Conservation (phyloP, 2,797 vertebrate species). For the Eremophila alpestris region DNA sequence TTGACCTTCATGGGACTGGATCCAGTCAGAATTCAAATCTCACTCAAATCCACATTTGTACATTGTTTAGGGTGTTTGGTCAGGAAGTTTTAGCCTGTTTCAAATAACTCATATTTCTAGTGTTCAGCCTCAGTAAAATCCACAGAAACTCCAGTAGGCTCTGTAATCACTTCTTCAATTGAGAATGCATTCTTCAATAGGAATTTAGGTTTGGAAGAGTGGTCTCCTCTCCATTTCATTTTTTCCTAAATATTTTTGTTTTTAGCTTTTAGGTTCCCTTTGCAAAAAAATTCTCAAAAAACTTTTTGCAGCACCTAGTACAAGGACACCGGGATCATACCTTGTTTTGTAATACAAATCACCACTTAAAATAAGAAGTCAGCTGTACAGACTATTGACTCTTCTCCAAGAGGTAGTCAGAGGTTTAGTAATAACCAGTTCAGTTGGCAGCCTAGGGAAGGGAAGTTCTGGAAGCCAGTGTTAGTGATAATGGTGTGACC, state of each 20-base stretch:
- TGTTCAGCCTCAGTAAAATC: background rate
- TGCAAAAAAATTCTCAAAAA: background rate
- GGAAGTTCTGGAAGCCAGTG: background rate
- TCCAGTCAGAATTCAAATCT: slow-evolving; percentile 12
- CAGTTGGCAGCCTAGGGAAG: background rate
- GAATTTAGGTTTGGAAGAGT: background rate
- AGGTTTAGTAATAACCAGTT: background rate
- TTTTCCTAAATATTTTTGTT: background rate
- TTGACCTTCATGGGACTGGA: background rate
- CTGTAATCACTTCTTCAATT: background rate
- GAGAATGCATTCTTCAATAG: background rate
- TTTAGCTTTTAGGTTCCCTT: background rate
- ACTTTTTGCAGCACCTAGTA: background rate
- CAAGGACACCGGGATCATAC: background rate
- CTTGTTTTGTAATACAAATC: background rate
- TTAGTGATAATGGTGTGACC: background rate
- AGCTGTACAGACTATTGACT: background rate
- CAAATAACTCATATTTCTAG: background rate
- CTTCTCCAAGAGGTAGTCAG: background rate
- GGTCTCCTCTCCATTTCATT: background rate
- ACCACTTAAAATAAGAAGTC: background rate
- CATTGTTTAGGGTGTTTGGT: background rate
- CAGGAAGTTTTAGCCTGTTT: background rate
- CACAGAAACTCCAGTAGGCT: background rate
- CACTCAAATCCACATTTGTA: slow-evolving; percentile 2